phyloP scores from a whole-genome alignment of 2,113 vertebrate species.

The Pelecanoides urinatrix region DNA sequence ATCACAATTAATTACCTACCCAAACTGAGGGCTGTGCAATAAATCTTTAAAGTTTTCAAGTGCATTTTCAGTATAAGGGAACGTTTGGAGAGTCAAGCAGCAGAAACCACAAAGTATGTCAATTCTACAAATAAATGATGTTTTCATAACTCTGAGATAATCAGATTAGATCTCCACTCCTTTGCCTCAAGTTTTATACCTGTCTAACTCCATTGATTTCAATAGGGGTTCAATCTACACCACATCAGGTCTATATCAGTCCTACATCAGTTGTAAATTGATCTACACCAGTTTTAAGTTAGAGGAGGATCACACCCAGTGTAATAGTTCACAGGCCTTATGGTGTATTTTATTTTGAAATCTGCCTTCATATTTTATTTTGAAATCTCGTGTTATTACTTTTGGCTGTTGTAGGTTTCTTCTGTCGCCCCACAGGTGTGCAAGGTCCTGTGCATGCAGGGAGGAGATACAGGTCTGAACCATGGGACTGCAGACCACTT shows the following conservation, averaged over 20 bases:
- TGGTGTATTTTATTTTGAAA: not conserved
- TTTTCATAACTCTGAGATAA: constrained; percentile 54
- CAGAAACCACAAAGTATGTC: constrained; percentile 30
- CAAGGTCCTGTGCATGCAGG: not conserved
- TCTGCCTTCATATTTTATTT: not conserved
- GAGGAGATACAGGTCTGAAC: not conserved
- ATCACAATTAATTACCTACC: constrained; percentile 46
- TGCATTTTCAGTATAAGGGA: not conserved
- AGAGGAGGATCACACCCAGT: not conserved
- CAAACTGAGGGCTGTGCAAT: not conserved
- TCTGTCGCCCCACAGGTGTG: not conserved
- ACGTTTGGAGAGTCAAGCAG: not conserved
- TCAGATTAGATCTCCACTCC: constrained; percentile 18
- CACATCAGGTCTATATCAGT: not conserved
- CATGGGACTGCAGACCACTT: not conserved
- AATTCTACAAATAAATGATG: constrained; percentile 27
- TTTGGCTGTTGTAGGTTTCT: not conserved
- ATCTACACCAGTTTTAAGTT: not conserved
- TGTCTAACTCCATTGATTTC: constrained; percentile 12
- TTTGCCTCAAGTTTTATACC: constrained; percentile 30
- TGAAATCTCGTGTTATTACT: not conserved
- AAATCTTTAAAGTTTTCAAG: constrained; percentile 39
- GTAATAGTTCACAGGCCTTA: not conserved
- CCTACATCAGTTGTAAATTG: constrained; percentile 24
- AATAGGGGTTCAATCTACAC: not conserved